Percentiles rank a stretch among this genome's conserved stretches.
Evolutionary conservation across 2,888 invertebrate genomes (phyloP).

Genomic region (Epistrophe eligans): DNA sequence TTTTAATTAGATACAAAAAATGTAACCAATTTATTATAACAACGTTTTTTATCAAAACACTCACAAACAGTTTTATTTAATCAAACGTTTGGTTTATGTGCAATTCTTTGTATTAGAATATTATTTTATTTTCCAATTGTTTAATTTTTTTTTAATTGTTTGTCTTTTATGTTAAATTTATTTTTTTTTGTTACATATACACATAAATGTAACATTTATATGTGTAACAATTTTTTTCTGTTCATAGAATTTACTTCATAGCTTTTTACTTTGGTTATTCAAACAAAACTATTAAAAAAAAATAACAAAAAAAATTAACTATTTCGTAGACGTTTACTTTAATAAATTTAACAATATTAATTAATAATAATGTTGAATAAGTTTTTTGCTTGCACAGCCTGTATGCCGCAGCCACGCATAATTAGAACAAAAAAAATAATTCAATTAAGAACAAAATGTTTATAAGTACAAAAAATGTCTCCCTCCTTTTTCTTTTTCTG

Average conservation of each 20-base stretch:
- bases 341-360: constrained; percentile 77
- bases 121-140: constrained; percentile 32
- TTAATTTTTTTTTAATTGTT: constrained; percentile 39
- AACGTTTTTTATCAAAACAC: constrained; percentile 61
- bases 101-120: constrained; percentile 64
- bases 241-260: constrained; percentile 74
- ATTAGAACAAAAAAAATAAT: constrained; percentile 77
- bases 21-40: constrained; percentile 45
- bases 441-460: constrained; percentile 64
- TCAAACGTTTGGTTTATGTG: constrained; percentile 66
- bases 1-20: constrained; percentile 39
- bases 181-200: constrained; percentile 57
- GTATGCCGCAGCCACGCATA: constrained; percentile 85
- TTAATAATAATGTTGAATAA: constrained; percentile 79
- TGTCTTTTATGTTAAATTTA: constrained; percentile 64
- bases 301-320: constrained; percentile 67
- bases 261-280: constrained; percentile 71
- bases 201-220: constrained; percentile 64
- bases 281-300: constrained; percentile 59
- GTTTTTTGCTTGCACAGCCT: constrained; percentile 84
- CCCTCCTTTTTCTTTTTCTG: constrained; percentile 52
- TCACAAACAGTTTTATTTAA: constrained; percentile 63
- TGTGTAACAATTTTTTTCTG: constrained; percentile 60
- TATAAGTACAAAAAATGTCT: constrained; percentile 69
- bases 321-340: constrained; percentile 77